Base-by-base conservation (phyloP, 1,140 invertebrate species). In the Meloidogyne chitwoodi region DNA sequence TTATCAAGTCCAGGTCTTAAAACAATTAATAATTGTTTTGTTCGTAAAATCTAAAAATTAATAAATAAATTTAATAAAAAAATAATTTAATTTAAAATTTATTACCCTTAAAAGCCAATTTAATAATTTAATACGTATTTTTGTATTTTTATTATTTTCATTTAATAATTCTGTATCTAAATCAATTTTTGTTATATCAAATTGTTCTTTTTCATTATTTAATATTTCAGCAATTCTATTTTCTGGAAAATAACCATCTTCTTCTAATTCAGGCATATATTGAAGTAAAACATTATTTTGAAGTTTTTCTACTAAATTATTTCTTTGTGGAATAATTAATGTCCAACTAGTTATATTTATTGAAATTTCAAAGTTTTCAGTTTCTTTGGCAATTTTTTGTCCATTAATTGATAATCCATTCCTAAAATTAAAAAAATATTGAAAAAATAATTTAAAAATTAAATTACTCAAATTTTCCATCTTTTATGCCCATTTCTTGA, bases 221-320 rank as follows among this genome's bases (percentile, higher is more conserved):
- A 67, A 41, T 19, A 41, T 41, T 34, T 3, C 19, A 31, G 65
- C 65, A n/a, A 67, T 67, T 41, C 65, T 31, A 1, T 67, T 22
- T 22, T 41, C 38, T n/a, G 65, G 65, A n/a, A 67, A 26, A 41
- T 67, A 22, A 19, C 29, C 65, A 19, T 24, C 6, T 27, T 41
- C 24, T n/a, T 41, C 29, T 26, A 67, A 67, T 67, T 67, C 65
- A 26, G 65, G 29, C 65, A 41, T 67, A 67, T 19, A 67, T 67
- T 22, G 19, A 34, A 67, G n/a, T 24, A 34, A 67, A 34, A 34
- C 65, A 67, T 67, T 41, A 41, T 34, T 34, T 41, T 31, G 5
- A 2, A 41, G 22, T 26, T 67, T 67, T 27, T 67, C 38, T 27
- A 67, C 65, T n/a, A 67, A 22, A 41, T 67, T 22, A 41, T 31